Conservation (phyloP, 2,113 vertebrate genomes). For the Syngnathus floridae region DNA sequence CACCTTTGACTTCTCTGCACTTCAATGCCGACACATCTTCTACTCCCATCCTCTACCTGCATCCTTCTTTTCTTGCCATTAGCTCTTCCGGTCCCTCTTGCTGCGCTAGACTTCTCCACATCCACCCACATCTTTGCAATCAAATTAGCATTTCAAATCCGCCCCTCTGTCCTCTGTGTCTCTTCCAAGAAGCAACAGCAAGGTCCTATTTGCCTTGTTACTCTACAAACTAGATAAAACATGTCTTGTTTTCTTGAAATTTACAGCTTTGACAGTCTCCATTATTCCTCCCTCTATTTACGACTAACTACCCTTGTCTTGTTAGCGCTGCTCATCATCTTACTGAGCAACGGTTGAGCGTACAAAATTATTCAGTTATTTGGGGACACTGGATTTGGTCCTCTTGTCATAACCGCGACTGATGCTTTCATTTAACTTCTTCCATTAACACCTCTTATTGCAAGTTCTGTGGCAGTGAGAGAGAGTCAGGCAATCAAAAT, state of each 20-base stretch:
- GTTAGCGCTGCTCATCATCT: slow-evolving; percentile 14
- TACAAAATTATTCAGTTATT: slow-evolving; percentile 11
- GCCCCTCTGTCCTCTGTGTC: slow-evolving; percentile 14
- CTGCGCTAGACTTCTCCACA: slow-evolving; percentile 56
- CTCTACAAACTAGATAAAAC: slow-evolving; percentile 46
- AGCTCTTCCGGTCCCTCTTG: slow-evolving; percentile 36
- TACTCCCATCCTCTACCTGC: slow-evolving; percentile 40
- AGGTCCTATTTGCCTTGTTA: slow-evolving; percentile 30
- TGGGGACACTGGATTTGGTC: slow-evolving; percentile 12
- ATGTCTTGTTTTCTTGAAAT: slow-evolving; percentile 22
- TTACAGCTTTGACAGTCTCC: slow-evolving; percentile 25
- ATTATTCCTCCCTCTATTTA: slow-evolving; percentile 15
- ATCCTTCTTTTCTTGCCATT: slow-evolving; percentile 32
- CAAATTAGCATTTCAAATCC: slow-evolving; percentile 64
- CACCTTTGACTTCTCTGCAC: slow-evolving; percentile 38
- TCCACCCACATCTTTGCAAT: slow-evolving; percentile 61
- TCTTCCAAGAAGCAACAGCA: slow-evolving; percentile 33
- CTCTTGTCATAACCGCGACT: background rate
- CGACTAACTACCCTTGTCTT: slow-evolving; percentile 21
- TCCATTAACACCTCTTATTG: slow-evolving; percentile 3
- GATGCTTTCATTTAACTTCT: slow-evolving; percentile 8
- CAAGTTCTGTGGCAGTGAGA: background rate
- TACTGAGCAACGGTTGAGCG: slow-evolving; percentile 4
- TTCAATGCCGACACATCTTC: slow-evolving; percentile 23
- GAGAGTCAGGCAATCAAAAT: background rate